A percentile compares a stretch with the other conserved stretches of the same genome.
phyloP scores from a whole-genome alignment of 2,888 invertebrate species.

The Tupiocoris notatus region DNA sequence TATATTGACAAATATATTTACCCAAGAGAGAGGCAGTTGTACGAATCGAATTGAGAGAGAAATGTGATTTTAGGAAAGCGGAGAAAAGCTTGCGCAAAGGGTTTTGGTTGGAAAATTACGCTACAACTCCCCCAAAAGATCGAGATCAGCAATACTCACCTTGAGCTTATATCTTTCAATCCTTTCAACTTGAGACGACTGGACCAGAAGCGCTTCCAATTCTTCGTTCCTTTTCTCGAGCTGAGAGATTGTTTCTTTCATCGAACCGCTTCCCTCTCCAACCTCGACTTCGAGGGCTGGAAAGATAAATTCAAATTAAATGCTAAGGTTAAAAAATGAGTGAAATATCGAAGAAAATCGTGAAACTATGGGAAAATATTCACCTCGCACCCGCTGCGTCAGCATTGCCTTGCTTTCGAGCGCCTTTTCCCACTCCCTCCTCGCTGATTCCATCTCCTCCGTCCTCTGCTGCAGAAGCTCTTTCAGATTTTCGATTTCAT shows the following conservation, averaged over 20 bases:
- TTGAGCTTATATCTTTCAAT: not conserved
- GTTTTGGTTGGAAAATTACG: not conserved
- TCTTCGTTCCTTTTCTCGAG: not conserved
- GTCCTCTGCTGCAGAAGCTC: not conserved
- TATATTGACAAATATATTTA: not conserved
- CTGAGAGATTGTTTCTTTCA: not conserved
- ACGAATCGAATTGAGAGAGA: not conserved
- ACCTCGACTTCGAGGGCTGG: constrained; percentile 2
- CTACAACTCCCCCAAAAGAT: too few species aligned
- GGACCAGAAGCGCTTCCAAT: not conserved
- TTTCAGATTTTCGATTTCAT: not conserved
- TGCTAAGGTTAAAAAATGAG: too few species aligned
- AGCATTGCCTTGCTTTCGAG: not conserved
- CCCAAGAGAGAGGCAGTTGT: not conserved
- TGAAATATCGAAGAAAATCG: too few species aligned
- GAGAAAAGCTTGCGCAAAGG: not conserved
- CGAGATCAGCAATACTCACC: too few species aligned
- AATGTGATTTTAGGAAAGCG: too few species aligned
- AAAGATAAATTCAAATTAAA: not conserved
- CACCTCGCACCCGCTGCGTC: not conserved
- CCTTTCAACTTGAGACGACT: not conserved
- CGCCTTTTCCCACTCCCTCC: not conserved
- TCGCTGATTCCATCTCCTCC: not conserved
- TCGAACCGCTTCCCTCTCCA: not conserved
- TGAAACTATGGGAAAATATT: too few species aligned